Evolutionary conservation across 2,113 vertebrate genomes (phyloP).

Genomic region (Eulemur macaco): DNA sequence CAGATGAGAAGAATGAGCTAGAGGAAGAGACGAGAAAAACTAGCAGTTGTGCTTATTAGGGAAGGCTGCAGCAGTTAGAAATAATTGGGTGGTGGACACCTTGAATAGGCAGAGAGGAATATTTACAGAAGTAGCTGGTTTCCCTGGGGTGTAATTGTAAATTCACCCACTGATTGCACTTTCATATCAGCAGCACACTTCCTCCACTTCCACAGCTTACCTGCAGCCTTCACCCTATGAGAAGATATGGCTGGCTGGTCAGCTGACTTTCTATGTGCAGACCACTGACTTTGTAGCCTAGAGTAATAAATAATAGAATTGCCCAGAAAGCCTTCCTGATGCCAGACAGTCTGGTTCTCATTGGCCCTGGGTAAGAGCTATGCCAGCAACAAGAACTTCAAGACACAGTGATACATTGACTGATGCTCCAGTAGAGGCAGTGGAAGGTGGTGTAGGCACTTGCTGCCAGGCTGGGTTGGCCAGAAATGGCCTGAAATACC

Average conservation of each 20-base stretch:
- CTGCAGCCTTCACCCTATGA: background rate
- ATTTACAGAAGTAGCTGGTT: background rate
- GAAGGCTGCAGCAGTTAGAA: background rate
- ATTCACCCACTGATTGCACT: background rate
- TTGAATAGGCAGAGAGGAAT: background rate
- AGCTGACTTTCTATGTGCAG: background rate
- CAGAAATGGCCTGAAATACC: background rate
- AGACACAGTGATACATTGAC: background rate
- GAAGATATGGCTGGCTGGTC: background rate
- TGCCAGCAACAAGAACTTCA: background rate
- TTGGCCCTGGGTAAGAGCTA: background rate
- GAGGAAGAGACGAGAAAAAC: background rate
- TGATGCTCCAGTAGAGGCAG: background rate
- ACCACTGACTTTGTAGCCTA: background rate
- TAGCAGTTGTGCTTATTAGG: background rate
- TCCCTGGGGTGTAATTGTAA: background rate
- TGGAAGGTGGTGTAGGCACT: background rate
- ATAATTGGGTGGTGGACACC: background rate
- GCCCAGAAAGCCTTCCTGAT: background rate
- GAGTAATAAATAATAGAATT: background rate
- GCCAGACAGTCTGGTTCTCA: background rate
- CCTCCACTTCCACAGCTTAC: background rate
- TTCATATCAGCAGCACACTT: background rate
- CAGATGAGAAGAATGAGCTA: background rate
- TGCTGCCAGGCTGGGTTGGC: background rate